Evolutionary conservation across 2,888 invertebrate species (phyloP), one percentile per base, ranked within the genome.

Genomic region (Panopea generosa): DNA sequence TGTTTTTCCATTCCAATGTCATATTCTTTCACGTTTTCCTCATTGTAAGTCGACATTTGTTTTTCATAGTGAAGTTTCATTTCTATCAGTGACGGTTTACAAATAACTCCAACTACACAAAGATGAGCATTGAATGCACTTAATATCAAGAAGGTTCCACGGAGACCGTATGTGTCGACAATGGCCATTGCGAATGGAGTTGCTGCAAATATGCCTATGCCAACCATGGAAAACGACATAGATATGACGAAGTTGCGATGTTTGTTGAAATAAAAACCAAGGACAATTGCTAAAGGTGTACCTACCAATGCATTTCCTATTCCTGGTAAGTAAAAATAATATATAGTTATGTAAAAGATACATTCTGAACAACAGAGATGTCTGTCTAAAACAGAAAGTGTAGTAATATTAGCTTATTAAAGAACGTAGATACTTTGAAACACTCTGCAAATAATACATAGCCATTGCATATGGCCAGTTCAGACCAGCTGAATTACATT

Each of bases 201-300:
- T 3, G 80, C 66, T 1, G 68, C 49, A 24, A 83, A 75, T 66
- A 83, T 80, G 11, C 71, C 84, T 9, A 80, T 20, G 1, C 83
- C 84, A 7, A 82, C 65, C 6, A 79, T 78, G 1, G 71, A 61
- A 26, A 65, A 60, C 2, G 73, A 61, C 1, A 67, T 22, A 3
- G 74, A 60, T 22, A 80, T 73, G 16, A 80, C 52, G 22, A 70
- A 29, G 38, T 76, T 70, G 49, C 76, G 61, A 27, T 74, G 67
- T 45, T 71, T 73, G 20, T 74, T 40, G 26, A 83, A 84, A 49
- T 83, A 83, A 65, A 72, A 84, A 2, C 77, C 82, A 9, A 80
- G 61, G 11, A 73, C 66, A 0, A 83, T 70, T 24, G 72, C 67
- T 40, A 71, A 62, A 3, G 77, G 76, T 18, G 74, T 53, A 20